These are phyloP conservation scores for Artemia franciscana DNA, from an alignment of 1,140 invertebrate genomes.

Conservation along the genomic window DNA sequence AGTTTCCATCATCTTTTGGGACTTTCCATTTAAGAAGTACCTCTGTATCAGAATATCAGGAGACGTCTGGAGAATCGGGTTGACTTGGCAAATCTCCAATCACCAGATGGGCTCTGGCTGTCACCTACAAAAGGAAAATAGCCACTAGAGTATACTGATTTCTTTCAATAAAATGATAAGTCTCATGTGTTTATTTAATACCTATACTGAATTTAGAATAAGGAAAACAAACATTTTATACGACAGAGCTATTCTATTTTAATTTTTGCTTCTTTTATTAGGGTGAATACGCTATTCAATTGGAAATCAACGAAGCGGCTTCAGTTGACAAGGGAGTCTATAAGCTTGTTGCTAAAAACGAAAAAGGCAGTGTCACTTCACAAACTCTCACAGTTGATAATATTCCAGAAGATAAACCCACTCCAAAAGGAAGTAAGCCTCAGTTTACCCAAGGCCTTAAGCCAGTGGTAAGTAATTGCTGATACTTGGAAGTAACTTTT, in stretches of 20 bases:
- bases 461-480: constrained; percentile 33
- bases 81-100: constrained; percentile 44
- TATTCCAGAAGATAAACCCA: constrained; percentile 38
- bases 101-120: constrained; percentile 23
- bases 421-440: constrained; percentile 36
- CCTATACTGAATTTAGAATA: too few species aligned
- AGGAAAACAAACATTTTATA: too few species aligned
- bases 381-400: constrained; percentile 63
- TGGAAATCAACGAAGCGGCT: constrained; percentile 57
- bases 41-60: constrained; percentile 56
- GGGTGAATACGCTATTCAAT: constrained; percentile 62
- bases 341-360: constrained; percentile 71
- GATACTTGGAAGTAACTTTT: background rate
- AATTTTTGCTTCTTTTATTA: too few species aligned
- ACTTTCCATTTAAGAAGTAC: constrained; percentile 69
- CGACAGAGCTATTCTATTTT: too few species aligned
- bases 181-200: too few species aligned
- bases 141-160: background rate
- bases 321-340: constrained; percentile 62
- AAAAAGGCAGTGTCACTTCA: constrained; percentile 77
- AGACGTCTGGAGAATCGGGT: constrained; percentile 67
- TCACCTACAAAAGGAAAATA: too few species aligned
- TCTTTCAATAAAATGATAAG: constrained; percentile 6
- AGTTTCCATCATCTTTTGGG: constrained; percentile 57
- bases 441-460: constrained; percentile 42